Percentiles rank a stretch among this genome's conserved stretches.
phyloP scores from a whole-genome alignment of 2,888 invertebrate species.

The Erebia epiphron region DNA sequence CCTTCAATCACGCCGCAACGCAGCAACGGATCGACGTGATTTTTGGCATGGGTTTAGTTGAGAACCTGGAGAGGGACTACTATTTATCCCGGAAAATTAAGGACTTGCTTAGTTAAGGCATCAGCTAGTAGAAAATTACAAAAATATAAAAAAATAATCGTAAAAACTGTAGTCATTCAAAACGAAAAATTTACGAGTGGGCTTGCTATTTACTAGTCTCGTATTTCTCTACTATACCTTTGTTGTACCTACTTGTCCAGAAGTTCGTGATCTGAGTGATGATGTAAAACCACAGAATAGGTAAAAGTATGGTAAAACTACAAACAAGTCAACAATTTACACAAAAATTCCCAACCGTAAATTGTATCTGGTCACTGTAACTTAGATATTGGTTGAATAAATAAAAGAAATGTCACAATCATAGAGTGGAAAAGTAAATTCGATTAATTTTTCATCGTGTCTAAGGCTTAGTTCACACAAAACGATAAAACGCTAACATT shows the following conservation, averaged over 20 bases:
- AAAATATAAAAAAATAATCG: not conserved
- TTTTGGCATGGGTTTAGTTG: no score
- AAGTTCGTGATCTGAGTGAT: not conserved
- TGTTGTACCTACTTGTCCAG: no score
- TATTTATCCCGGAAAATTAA: no score
- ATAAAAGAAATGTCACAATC: slow-evolving; percentile 28
- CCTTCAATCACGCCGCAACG: not conserved
- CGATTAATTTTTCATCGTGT: slow-evolving; percentile 59
- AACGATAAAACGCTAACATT: not conserved
- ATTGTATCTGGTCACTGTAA: not conserved
- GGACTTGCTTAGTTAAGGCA: no score
- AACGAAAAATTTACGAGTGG: not conserved
- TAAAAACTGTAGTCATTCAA: not conserved
- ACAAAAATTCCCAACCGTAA: not conserved
- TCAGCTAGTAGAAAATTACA: not conserved
- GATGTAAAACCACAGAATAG: not conserved
- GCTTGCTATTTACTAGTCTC: no score
- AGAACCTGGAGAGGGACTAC: no score
- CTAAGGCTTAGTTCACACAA: slow-evolving; percentile 22
- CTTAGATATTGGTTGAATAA: slow-evolving; percentile 24
- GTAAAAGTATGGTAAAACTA: no score
- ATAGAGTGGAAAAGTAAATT: slow-evolving; percentile 24
- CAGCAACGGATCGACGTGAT: no score
- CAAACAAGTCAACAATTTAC: not conserved
- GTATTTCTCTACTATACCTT: no score